These are phyloP conservation scores for Lerista edwardsae DNA, from an alignment of 2,797 vertebrate genomes.

Conservation along the genomic window DNA sequence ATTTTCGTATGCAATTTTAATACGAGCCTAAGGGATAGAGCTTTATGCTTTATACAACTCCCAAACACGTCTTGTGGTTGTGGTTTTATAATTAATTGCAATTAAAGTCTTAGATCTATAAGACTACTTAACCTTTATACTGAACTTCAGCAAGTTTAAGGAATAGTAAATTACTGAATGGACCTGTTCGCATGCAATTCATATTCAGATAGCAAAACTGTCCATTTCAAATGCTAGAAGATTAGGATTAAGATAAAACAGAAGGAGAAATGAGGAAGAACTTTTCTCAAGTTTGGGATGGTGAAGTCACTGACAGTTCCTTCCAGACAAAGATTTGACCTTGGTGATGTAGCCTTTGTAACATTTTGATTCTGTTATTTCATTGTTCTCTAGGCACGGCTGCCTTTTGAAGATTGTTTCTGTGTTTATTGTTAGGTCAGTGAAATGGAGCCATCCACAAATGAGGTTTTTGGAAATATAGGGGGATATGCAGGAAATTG, in stretches of 20 bases:
- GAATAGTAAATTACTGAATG: not conserved
- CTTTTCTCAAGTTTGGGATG: not conserved
- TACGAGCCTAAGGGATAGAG: not conserved
- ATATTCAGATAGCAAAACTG: not conserved
- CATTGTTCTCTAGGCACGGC: not conserved
- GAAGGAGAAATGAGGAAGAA: not conserved
- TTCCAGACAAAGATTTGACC: not conserved
- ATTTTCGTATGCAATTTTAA: constrained; percentile 48
- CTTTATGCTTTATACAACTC: not conserved
- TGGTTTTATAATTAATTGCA: constrained; percentile 12
- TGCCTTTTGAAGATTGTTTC: not conserved
- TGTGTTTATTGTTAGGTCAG: not conserved
- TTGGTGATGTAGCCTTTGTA: not conserved
- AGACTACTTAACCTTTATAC: not conserved
- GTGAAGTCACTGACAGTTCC: not conserved
- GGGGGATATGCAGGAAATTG: too few species aligned
- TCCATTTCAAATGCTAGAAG: not conserved
- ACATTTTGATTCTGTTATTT: not conserved
- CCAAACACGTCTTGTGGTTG: not conserved
- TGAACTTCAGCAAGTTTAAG: not conserved
- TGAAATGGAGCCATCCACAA: not conserved
- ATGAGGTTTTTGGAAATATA: too few species aligned
- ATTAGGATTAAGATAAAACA: not conserved
- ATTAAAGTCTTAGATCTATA: not conserved
- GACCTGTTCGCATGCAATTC: not conserved